Base-by-base conservation (phyloP, 2,797 vertebrate species). In the Sebastes wilsoni region DNA sequence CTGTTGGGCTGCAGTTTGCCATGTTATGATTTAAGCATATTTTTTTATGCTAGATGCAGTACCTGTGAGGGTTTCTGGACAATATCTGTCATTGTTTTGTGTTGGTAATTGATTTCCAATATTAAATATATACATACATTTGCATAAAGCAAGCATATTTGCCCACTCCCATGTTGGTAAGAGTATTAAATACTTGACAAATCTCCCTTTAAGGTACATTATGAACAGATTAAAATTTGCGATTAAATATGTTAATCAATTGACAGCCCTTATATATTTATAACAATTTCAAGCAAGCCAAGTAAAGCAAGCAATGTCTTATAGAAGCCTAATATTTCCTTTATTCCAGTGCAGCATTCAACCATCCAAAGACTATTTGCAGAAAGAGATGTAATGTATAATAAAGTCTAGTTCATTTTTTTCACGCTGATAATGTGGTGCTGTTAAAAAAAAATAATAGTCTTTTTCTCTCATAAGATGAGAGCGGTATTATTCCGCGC, bases 401-500 rank as follows among this genome's bases (percentile, higher is more conserved):
- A 81, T 66, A 77, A 87, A 79, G 83, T 71, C 14, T 10, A 4
- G 6, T 52, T 72, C 16, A 22, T 79, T 66, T 72, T 68, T 83
- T 85, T 84, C 72, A 78, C 58, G 75, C 73, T 83, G 70, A 83
- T 72, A 75, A 87, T 46, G 34, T 69, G 78, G 20, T 34, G 16
- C 36, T 67, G 70, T 83, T 88, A 69, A 82, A 77, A 61, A 36
- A 66, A 74, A 71, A 56, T 46, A n/a, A 30, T 8, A 10, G n/a
- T 6, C 71, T 78, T 88, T 34, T 89, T 91, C 87, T 91, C 75
- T 49, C 7, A 60, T 69, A 84, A 94, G 94, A 94, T 82, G 81
- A 91, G 86, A 90, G 80, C n/a, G 82, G 83, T 85, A 84, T 92
- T 88, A 90, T 95, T 94, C 89, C 81, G 89, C 72, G 81, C 79